Evolutionary conservation across 2,797 vertebrate species (phyloP).

Genomic region (Spinibarbus caldwelli): DNA sequence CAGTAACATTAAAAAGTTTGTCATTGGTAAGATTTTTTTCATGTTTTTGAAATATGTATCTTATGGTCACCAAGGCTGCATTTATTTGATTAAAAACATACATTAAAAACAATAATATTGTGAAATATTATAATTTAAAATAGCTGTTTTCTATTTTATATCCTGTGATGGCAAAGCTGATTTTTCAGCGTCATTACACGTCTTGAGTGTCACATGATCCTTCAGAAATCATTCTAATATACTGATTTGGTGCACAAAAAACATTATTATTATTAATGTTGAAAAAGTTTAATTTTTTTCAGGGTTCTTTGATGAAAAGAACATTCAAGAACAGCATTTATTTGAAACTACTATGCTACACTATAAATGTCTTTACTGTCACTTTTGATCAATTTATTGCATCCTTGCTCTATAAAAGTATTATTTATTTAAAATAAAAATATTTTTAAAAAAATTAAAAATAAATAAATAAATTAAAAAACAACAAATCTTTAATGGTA

Average conservation of each 20-base stretch:
- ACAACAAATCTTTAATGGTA: neutral
- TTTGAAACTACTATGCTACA: neutral
- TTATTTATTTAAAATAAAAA: neutral
- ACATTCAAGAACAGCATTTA: neutral
- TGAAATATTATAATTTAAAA: neutral
- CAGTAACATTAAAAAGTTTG: neutral
- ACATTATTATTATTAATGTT: neutral
- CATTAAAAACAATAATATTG: neutral
- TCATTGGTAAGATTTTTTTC: neutral
- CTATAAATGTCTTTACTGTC: neutral
- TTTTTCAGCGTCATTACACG: neutral
- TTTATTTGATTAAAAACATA: neutral
- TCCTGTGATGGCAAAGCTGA: neutral
- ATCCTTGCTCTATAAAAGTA: neutral
- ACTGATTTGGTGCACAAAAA: no score
- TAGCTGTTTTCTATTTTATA: neutral
- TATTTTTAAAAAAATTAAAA: no score
- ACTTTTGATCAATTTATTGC: neutral
- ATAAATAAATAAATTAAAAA: neutral
- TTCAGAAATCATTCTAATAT: neutral
- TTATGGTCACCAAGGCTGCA: neutral
- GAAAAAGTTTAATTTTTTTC: neutral
- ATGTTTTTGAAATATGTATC: neutral
- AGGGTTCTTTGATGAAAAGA: neutral
- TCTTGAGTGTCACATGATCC: neutral